Evolutionary conservation across 2,888 invertebrate genomes (phyloP), one percentile per base, ranked within the genome.

Genomic region (Zootermopsis nevadensis): DNA sequence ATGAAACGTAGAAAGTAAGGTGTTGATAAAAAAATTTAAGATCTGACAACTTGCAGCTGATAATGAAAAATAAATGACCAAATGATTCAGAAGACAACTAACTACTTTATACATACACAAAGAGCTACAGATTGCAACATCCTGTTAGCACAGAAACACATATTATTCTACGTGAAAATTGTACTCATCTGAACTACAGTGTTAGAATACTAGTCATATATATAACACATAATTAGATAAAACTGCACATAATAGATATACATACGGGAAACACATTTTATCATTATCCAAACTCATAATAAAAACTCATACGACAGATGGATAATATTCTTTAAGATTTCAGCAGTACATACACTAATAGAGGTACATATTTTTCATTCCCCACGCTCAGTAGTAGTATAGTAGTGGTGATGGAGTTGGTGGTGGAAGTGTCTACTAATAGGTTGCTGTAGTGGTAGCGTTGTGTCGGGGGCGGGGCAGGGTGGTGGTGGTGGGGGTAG

Each of bases 401-500:
- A 77, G 79, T 76, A 77, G 79, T 77, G 77, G 55, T 55, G 77
- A 33, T 79, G 66, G 66, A 60, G 79, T n/a, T 74, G 15, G n/a
- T 74, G 74, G 8, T 79, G 79, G 77, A 79, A 79, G 79, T 48
- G 66, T 79, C 79, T 79, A 77, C 82, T 82, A 82, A 82, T 82
- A 77, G 82, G 82, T 82, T 66, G 82, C 77, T 69, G 82, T 82
- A 66, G 82, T 82, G 82, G 81, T 69, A 74, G 72, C 48, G 30
- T 67, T 81, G 69, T 77, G 72, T 69, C 35, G 79, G 55, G 48
- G 83, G 42, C 66, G 60, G 79, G 48, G 79, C 79, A 79, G 79
- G 79, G 79, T 60, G 66, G 60, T 66, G 55, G 79, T 60, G 30
- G 80, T 76, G 66, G 79, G 48, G 66, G 60, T 66, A 24, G 48